phyloP scores from a whole-genome alignment of 2,113 vertebrate species.

The Aphyosemion australe region DNA sequence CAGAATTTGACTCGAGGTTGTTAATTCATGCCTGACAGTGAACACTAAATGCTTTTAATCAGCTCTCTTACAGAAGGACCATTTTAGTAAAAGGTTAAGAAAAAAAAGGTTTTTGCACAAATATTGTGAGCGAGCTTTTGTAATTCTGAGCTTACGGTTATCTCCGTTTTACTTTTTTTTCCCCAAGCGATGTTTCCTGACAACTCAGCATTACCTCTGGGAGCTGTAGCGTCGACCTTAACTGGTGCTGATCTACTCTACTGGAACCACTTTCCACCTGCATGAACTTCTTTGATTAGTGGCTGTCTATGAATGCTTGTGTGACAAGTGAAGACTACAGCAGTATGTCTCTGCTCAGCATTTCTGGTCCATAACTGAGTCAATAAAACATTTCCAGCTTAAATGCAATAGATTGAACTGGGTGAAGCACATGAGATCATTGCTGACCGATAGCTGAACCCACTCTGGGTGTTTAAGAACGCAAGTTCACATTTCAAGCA shows the following conservation, averaged over 20 bases:
- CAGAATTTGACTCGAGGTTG: constrained; percentile 9
- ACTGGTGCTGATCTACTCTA: neutral
- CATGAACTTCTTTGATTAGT: constrained; percentile 4
- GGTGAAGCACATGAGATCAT: neutral
- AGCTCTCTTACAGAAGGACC: neutral
- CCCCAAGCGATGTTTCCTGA: neutral
- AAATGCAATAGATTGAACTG: neutral
- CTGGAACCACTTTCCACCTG: constrained; percentile 9
- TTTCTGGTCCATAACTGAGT: constrained; percentile 3
- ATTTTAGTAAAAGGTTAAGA: neutral
- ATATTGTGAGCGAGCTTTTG: neutral
- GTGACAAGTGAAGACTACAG: constrained; percentile 14
- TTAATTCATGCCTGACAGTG: constrained; percentile 25
- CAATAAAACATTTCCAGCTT: constrained; percentile 10
- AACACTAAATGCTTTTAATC: constrained; percentile 17
- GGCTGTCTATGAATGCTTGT: constrained; percentile 1
- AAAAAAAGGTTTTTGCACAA: neutral
- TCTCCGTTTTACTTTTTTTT: neutral
- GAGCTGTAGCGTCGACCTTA: neutral
- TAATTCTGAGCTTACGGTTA: neutral
- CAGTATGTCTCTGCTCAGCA: neutral
- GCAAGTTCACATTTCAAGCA: neutral
- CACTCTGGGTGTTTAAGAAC: neutral
- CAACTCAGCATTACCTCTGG: neutral
- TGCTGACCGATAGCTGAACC: constrained; percentile 7